Evolutionary conservation across 1,140 invertebrate genomes (phyloP).

Genomic region (Sweltsa coloradensis): DNA sequence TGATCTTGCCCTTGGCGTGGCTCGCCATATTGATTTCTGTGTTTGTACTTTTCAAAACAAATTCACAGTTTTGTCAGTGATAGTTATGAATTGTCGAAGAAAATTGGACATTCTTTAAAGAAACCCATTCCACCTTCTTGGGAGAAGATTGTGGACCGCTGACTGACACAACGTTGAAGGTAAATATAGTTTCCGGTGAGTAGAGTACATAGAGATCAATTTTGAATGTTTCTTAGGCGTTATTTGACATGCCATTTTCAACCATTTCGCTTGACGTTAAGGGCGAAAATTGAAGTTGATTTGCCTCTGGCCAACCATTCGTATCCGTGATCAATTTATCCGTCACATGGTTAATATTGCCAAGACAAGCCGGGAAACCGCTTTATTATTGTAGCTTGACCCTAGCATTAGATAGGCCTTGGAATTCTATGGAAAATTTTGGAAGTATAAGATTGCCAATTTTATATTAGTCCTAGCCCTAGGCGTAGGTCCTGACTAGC

Average conservation of each 20-base stretch:
- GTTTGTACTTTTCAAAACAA: no score
- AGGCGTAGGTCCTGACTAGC: no score
- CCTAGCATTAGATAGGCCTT: not conserved
- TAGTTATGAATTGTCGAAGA: no score
- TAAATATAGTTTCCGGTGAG: no score
- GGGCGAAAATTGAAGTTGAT: conserved; percentile 8
- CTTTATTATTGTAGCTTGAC: not conserved
- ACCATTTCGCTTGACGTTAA: conserved; percentile 15
- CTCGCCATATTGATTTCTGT: no score
- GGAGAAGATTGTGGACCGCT: no score
- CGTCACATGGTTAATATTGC: no score
- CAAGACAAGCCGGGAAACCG: not conserved
- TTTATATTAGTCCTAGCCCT: not conserved
- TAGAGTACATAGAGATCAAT: conserved; percentile 6
- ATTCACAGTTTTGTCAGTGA: no score
- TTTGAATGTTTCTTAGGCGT: conserved; percentile 7
- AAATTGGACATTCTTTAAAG: no score
- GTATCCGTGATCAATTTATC: not conserved
- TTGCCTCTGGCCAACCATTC: not conserved
- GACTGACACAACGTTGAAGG: no score
- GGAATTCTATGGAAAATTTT: not conserved
- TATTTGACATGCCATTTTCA: conserved; percentile 16
- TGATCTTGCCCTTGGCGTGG: no score
- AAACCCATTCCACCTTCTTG: no score
- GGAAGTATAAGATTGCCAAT: not conserved